Evolutionary conservation across 1,140 invertebrate species (phyloP).

Genomic region (Neodiprion virginianus): DNA sequence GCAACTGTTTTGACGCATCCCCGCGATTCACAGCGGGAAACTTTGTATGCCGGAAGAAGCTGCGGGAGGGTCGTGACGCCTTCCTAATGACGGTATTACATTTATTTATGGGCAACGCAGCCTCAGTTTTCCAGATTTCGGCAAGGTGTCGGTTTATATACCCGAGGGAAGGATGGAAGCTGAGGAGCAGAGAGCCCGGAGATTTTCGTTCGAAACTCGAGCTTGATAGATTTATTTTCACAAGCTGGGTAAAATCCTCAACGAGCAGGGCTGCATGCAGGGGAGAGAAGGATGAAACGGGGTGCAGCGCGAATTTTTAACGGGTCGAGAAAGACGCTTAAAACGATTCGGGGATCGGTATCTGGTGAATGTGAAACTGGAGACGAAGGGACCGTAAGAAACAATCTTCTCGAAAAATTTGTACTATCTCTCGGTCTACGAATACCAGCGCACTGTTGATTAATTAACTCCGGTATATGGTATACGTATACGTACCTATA

Average conservation of each 20-base stretch:
- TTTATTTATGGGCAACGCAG: conserved; percentile 19
- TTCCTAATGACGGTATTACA: conserved; percentile 44
- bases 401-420: no score
- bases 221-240: neutral
- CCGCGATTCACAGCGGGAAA: conserved; percentile 17
- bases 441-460: no score
- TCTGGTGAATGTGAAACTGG: no score
- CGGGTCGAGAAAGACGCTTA: no score
- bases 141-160: neutral
- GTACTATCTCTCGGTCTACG: no score
- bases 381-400: no score
- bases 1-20: conserved; percentile 22
- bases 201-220: neutral
- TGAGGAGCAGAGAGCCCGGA: neutral
- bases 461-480: no score
- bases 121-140: conserved; percentile 7
- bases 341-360: no score
- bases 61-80: conserved; percentile 26
- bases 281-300: no score
- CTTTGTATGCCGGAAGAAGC: conserved; percentile 38
- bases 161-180: neutral
- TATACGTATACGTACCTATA: no score
- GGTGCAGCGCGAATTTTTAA: no score
- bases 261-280: neutral
- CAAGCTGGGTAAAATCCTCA: neutral